Conservation (phyloP, 2,113 vertebrate species). For the Gymnarchus niloticus region DNA sequence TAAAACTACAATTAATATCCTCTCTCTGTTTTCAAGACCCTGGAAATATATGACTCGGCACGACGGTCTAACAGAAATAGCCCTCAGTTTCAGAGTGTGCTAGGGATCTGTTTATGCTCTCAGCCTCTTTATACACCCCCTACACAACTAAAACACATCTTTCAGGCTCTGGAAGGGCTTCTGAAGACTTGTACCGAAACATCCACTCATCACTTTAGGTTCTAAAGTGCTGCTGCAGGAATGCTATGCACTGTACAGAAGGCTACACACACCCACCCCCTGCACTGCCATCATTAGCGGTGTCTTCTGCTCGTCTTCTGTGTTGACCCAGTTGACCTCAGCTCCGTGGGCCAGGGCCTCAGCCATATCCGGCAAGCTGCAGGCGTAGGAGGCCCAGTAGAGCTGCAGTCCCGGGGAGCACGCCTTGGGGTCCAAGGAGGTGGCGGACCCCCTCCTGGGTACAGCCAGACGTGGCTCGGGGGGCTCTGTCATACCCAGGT, state of each 20-base stretch:
- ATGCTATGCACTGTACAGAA: neutral
- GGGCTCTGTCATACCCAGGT: slow-evolving; percentile 38
- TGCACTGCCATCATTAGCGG: slow-evolving; percentile 92
- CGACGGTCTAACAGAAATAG: neutral
- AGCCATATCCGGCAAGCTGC: slow-evolving; percentile 89
- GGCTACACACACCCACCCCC: slow-evolving; percentile 72
- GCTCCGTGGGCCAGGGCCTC: slow-evolving; percentile 90
- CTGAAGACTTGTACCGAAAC: neutral
- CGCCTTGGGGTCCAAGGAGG: slow-evolving; percentile 70
- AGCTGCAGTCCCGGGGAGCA: slow-evolving; percentile 77
- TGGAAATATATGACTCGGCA: neutral
- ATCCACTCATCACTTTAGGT: neutral
- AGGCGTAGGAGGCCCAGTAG: slow-evolving; percentile 79
- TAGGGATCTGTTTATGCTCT: neutral
- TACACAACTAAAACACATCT: neutral
- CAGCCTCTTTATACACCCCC: neutral
- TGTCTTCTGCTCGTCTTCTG: slow-evolving; percentile 77
- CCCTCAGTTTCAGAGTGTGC: neutral
- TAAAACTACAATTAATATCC: neutral
- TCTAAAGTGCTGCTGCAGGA: neutral
- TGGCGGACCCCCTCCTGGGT: slow-evolving; percentile 62
- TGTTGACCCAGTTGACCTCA: slow-evolving; percentile 89
- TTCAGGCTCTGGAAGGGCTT: neutral
- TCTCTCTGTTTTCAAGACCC: neutral
- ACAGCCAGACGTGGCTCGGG: slow-evolving; percentile 52